phyloP scores from a whole-genome alignment of 2,888 invertebrate genomes.

The Xanthia icteritia region DNA sequence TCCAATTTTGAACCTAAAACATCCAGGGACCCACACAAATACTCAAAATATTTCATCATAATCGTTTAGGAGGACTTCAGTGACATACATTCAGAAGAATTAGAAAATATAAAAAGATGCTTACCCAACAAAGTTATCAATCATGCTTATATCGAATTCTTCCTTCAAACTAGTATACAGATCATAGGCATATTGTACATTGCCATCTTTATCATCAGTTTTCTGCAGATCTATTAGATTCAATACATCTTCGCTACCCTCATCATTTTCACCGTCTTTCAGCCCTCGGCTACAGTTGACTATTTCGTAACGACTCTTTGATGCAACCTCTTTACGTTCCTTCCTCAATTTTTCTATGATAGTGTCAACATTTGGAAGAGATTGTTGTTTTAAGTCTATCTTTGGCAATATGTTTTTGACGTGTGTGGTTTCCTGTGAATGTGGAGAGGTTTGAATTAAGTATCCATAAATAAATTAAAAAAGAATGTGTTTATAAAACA shows the following conservation, averaged over 20 bases:
- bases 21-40: no score
- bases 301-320: conserved; percentile 83
- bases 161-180: conserved; percentile 82
- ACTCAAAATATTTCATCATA: no score
- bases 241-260: conserved; percentile 68
- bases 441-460: neutral
- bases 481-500: neutral
- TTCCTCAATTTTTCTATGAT: conserved; percentile 85
- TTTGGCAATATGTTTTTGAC: conserved; percentile 81
- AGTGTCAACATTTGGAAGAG: conserved; percentile 76
- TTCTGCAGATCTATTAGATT: conserved; percentile 83
- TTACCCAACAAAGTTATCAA: conserved; percentile 85
- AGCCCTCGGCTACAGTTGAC: conserved; percentile 84
- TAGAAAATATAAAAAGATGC: conserved; percentile 29
- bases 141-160: conserved; percentile 84
- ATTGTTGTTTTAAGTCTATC: conserved; percentile 76
- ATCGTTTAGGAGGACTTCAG: no score
- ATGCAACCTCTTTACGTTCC: conserved; percentile 79
- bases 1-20: no score
- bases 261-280: conserved; percentile 66
- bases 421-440: conserved; percentile 77
- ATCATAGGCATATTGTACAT: conserved; percentile 84
- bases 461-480: neutral
- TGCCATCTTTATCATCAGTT: conserved; percentile 71
- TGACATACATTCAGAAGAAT: no score